Base-by-base conservation (phyloP, 2,113 vertebrate species). In the Gavia stellata region DNA sequence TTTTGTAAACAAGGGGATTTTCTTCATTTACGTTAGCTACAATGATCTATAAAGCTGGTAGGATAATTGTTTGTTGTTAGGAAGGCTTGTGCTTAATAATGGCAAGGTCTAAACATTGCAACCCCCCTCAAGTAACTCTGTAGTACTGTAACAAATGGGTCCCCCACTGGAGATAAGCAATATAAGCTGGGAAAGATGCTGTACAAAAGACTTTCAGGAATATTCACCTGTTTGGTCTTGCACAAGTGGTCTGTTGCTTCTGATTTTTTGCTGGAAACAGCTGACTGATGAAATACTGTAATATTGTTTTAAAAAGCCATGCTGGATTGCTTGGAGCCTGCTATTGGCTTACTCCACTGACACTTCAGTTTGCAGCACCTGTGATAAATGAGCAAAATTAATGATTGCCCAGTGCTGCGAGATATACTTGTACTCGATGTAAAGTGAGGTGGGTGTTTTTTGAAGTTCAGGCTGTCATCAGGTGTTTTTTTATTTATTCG, bases 351-450 rank as follows among this genome's bases (percentile, higher is more conserved):
- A 19, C 53, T 81, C 17, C 24, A 11, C 47, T 68, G 80, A 63
- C 72, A 88, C 67, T 53, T 91, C 85, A 47, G 42, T 62, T 92
- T 90, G 82, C 55, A 83, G 75, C 79, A 78, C 90, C 67, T 83
- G 63, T 95, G 79, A 78, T 74, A 93, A 86, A 92, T 71, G 80
- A 88, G 75, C 56, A 73, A 59, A 95, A 89, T 63, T 59, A 81
- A 81, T 36, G 83, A 72, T 92, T 67, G 52, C 95, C 83, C 82
- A 84, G 77, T 56, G 56, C 83, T 91, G 56, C 77, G 68, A 81
- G 83, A 65, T n/a, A n/a, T n/a, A n/a, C n/a, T 61, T 77, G 19
- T 40, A n/a, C 40, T 36, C 84, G 68, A 88, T 4, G 9, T 88
- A 42, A 90, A 92, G 68, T 33, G 44, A 89, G 65, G 56, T 0